Evolutionary conservation across 92 coral and sea anemone species (phyloP).

Genomic region (Epizoanthus scotinus): DNA sequence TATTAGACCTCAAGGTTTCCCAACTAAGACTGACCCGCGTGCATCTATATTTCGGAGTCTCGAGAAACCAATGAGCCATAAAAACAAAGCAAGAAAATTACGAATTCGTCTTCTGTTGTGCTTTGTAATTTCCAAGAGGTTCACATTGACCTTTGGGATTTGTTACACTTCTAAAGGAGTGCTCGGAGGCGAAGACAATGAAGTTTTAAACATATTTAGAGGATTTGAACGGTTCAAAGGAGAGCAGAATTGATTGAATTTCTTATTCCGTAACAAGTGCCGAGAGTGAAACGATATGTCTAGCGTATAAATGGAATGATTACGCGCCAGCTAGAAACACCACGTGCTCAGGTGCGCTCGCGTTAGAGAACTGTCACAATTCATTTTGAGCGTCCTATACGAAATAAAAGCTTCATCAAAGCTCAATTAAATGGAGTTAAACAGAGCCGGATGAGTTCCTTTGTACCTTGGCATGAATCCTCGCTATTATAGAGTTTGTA

Average conservation of each 20-base stretch:
- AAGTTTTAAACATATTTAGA: not conserved
- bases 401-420: conserved; percentile 19
- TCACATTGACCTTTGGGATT: not conserved
- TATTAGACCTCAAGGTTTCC: not conserved
- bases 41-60: not conserved
- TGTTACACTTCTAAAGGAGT: not conserved
- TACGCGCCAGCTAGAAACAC: not conserved
- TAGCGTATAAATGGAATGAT: not conserved
- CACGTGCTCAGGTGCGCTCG: conserved; percentile 31
- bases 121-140: not conserved
- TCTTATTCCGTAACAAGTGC: not conserved
- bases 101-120: not conserved
- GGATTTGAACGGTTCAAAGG: not conserved
- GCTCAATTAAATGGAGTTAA: conserved; percentile 23
- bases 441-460: conserved; percentile 11
- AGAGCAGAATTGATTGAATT: not conserved
- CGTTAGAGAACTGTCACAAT: conserved; percentile 22
- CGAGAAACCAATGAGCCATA: not conserved
- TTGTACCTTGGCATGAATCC: not conserved
- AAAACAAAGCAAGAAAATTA: not conserved
- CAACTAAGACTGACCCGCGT: not conserved
- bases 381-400: conserved; percentile 7
- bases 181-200: not conserved
- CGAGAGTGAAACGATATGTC: not conserved
- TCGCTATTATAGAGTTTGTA: not conserved